Conservation (phyloP, 2,888 invertebrate genomes). For the Chloroclysta siterata region DNA sequence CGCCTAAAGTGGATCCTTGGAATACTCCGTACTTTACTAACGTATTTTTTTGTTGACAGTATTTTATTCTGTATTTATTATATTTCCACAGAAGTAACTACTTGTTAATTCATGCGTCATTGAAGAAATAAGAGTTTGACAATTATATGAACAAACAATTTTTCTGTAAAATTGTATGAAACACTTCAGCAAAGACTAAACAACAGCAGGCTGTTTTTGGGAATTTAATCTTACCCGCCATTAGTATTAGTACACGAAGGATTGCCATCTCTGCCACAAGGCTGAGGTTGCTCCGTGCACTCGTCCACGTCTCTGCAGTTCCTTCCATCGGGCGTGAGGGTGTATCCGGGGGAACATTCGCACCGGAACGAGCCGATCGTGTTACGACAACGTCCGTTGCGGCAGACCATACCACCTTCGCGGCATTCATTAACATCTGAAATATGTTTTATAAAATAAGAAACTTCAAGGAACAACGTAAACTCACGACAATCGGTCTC, state of each 20-base stretch:
- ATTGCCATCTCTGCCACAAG: constrained; percentile 71
- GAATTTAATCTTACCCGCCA: constrained; percentile 63
- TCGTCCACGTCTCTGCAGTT: constrained; percentile 93
- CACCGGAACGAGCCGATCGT: constrained; percentile 92
- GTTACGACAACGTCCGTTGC: constrained; percentile 93
- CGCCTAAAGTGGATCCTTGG: constrained; percentile 19
- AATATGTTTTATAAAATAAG: background rate
- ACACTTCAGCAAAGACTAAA: constrained; percentile 5
- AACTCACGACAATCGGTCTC: too few species aligned
- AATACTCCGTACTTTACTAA: constrained; percentile 8
- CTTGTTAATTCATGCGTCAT: background rate
- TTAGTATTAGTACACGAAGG: constrained; percentile 78
- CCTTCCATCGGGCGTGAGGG: constrained; percentile 89
- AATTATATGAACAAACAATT: background rate
- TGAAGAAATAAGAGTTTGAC: background rate
- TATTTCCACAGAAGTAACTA: background rate
- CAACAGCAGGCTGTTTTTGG: background rate
- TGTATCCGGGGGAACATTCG: constrained; percentile 92
- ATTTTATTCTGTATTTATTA: background rate
- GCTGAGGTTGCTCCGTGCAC: constrained; percentile 85
- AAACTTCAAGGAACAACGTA: background rate
- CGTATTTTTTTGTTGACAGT: background rate
- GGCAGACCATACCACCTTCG: constrained; percentile 92
- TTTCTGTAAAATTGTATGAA: background rate
- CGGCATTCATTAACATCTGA: constrained; percentile 93